A percentile compares a stretch with the other conserved stretches of the same genome.
Evolutionary conservation across 2,797 vertebrate genomes (phyloP).

Genomic region (Channa striata): DNA sequence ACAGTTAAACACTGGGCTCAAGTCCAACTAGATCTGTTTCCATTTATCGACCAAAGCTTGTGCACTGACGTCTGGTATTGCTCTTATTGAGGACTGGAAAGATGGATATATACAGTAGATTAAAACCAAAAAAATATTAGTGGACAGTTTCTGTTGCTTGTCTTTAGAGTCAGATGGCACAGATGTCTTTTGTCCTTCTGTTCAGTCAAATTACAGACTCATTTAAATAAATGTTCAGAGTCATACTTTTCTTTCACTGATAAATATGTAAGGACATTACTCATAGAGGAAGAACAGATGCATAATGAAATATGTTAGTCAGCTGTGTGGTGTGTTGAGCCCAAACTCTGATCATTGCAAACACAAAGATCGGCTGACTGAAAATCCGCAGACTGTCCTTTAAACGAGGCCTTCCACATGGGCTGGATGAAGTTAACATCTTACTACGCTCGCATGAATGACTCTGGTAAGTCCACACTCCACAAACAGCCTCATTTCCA

Average conservation of each 20-base stretch:
- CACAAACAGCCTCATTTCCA: constrained; percentile 35
- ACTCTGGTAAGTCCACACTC: constrained; percentile 37
- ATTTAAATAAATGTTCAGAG: too few relatives aligned
- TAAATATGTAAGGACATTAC: too few relatives aligned
- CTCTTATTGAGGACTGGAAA: constrained; percentile 21
- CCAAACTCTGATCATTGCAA: too few relatives aligned
- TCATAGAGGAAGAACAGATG: too few relatives aligned
- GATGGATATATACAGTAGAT: background rate
- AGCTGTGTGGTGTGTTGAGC: too few relatives aligned
- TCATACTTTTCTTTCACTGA: background rate
- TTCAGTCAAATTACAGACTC: background rate
- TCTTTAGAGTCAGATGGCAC: background rate
- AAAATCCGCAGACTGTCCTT: constrained; percentile 3
- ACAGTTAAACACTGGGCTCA: constrained; percentile 27
- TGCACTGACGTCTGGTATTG: constrained; percentile 6
- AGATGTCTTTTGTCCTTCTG: background rate
- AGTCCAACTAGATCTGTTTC: constrained; percentile 55
- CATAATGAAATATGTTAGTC: too few relatives aligned
- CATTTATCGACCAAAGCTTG: constrained; percentile 24
- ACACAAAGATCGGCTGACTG: background rate
- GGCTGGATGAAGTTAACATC: constrained; percentile 13
- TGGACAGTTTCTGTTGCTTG: background rate
- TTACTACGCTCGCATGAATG: constrained; percentile 10
- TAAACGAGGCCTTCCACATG: background rate
- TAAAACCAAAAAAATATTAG: background rate